phyloP scores from a whole-genome alignment of 2,888 invertebrate species.

The Napeogenes inachia region DNA sequence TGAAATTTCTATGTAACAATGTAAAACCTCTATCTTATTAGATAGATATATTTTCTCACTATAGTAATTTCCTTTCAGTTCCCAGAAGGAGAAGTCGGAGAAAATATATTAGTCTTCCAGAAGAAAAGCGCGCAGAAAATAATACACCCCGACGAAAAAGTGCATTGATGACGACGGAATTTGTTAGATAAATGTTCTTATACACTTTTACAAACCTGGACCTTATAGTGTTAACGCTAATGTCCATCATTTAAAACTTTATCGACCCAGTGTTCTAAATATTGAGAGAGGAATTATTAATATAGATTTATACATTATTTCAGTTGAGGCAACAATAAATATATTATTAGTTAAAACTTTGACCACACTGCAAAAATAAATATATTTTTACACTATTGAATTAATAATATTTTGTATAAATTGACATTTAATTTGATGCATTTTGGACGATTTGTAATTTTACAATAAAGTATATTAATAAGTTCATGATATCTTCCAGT shows the following conservation, averaged over 20 bases:
- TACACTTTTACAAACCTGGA: not conserved
- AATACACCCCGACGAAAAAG: conserved; percentile 41
- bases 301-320: not conserved
- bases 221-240: not conserved
- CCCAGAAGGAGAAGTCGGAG: conserved; percentile 64
- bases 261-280: not conserved
- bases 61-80: conserved; percentile 43
- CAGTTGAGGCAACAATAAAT: not conserved
- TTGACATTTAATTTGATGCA: not conserved
- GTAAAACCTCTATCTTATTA: too few relatives aligned
- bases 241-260: not conserved
- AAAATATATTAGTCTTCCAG: conserved; percentile 59
- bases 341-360: not conserved
- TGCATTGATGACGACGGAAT: conserved; percentile 35
- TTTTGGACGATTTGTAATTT: conserved; percentile 8
- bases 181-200: conserved; percentile 18
- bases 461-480: conserved; percentile 11
- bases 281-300: conserved; percentile 4
- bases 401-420: too few relatives aligned
- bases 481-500: conserved; percentile 6
- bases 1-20: too few relatives aligned
- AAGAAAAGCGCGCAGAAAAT: conserved; percentile 40
- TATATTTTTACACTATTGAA: too few relatives aligned
- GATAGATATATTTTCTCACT: too few relatives aligned
- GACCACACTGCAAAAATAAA: too few relatives aligned